Percentiles rank a stretch among this genome's conserved stretches.
Evolutionary conservation across 2,888 invertebrate species (phyloP).

Genomic region (Crepidodera aurea): DNA sequence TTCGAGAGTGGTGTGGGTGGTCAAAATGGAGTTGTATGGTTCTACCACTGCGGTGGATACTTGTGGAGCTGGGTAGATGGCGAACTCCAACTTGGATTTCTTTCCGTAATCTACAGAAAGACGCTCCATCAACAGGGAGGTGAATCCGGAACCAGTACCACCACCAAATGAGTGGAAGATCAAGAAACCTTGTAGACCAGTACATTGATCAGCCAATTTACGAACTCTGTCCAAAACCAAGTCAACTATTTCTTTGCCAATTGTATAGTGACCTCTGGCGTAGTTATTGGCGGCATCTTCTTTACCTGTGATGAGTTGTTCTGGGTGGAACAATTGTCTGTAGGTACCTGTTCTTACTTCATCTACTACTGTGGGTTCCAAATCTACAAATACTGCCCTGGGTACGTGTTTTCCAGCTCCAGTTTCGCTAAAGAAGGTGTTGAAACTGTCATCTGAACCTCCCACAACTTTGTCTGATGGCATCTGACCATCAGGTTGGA

Average conservation of each 20-base stretch:
- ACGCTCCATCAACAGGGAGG: constrained; percentile 95
- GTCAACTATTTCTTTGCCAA: constrained; percentile 94
- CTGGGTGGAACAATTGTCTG: constrained; percentile 96
- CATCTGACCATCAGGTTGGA: constrained; percentile 94
- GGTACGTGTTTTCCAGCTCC: constrained; percentile 96
- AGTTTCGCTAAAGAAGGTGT: constrained; percentile 94
- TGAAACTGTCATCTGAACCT: constrained; percentile 93
- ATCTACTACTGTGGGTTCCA: constrained; percentile 96
- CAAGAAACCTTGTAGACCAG: constrained; percentile 90
- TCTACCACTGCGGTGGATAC: constrained; percentile 93
- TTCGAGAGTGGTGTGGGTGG: constrained; percentile 94
- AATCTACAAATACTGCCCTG: constrained; percentile 91
- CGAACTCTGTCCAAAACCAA: constrained; percentile 75
- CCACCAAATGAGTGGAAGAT: constrained; percentile 96
- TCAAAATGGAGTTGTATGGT: constrained; percentile 96
- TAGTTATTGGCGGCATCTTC: constrained; percentile 99
- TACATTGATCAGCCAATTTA: constrained; percentile 82
- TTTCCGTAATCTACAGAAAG: constrained; percentile 96
- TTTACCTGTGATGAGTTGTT: constrained; percentile 89
- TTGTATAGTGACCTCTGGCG: constrained; percentile 96
- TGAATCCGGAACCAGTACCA: constrained; percentile 95
- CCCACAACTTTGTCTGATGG: constrained; percentile 75
- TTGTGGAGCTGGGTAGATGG: constrained; percentile 95
- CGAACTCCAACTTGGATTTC: constrained; percentile 95
- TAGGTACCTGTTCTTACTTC: constrained; percentile 94